A percentile compares a stretch with the other conserved stretches of the same genome.
Conservation (phyloP, 2,888 invertebrate species). For the Netelia melanura region DNA sequence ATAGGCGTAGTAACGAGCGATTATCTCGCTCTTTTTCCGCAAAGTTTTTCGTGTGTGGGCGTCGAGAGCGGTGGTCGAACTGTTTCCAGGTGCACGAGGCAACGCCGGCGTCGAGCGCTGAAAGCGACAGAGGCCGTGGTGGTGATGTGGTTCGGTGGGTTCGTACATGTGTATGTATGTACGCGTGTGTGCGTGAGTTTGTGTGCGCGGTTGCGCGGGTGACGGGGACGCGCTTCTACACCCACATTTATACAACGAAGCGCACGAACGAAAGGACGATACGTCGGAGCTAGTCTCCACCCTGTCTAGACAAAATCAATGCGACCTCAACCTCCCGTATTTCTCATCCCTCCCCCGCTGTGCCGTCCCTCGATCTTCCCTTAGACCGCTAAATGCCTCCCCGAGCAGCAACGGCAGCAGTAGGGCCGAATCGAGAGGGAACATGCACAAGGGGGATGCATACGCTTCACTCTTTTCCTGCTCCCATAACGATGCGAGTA, state of each 20-base stretch:
- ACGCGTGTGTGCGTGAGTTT: constrained; percentile 13
- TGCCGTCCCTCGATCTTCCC: constrained; percentile 65
- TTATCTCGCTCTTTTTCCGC: neutral
- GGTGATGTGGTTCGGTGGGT: constrained; percentile 6
- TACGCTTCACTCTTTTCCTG: constrained; percentile 7
- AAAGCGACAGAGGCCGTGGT: constrained; percentile 51
- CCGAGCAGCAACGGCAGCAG: constrained; percentile 16
- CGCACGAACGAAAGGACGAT: constrained; percentile 76
- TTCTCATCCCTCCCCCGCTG: constrained; percentile 12
- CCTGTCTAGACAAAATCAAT: constrained; percentile 84
- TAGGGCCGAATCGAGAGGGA: neutral
- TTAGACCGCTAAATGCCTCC: constrained; percentile 62
- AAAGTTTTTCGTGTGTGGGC: constrained; percentile 27
- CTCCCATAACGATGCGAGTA: neutral
- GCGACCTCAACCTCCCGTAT: constrained; percentile 80
- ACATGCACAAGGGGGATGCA: constrained; percentile 22
- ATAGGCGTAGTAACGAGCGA: neutral
- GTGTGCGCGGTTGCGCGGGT: constrained; percentile 35
- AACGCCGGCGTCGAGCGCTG: constrained; percentile 55
- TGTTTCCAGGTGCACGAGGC: constrained; percentile 65
- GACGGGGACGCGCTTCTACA: constrained; percentile 63
- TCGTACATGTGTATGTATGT: constrained; percentile 20
- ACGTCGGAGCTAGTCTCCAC: constrained; percentile 79
- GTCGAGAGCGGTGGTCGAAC: constrained; percentile 55
- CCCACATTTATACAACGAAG: constrained; percentile 42